phyloP scores from a whole-genome alignment of 2,888 invertebrate genomes.

The Agelastica alni region DNA sequence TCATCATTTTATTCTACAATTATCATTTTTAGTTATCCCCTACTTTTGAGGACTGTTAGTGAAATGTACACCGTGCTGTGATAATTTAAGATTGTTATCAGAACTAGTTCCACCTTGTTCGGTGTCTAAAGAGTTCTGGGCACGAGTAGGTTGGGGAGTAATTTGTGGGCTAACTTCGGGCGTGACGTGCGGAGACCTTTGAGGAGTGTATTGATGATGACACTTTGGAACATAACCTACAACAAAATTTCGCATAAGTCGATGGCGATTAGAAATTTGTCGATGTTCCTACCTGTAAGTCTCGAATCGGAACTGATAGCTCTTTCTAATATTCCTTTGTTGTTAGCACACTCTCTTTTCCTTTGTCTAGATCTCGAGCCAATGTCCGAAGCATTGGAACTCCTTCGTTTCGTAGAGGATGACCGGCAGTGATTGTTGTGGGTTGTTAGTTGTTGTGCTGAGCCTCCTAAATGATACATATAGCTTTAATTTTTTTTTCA shows the following conservation, averaged over 20 bases:
- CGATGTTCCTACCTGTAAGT: conserved; percentile 48
- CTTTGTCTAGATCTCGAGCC: conserved; percentile 47
- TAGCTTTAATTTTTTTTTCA: not conserved
- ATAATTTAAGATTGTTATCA: conserved; percentile 48
- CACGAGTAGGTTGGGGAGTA: conserved; percentile 30
- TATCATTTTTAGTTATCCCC: not conserved
- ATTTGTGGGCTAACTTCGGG: conserved; percentile 28
- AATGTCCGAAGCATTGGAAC: conserved; percentile 57
- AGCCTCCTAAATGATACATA: conserved; percentile 40
- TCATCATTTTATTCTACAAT: not conserved
- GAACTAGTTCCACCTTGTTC: conserved; percentile 46
- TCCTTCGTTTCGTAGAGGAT: conserved; percentile 45
- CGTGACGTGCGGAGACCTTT: conserved; percentile 29
- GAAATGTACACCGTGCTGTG: conserved; percentile 43
- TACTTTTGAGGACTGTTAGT: conserved; percentile 25
- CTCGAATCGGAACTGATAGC: conserved; percentile 54
- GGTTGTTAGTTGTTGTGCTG: conserved; percentile 47
- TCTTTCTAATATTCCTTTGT: conserved; percentile 49
- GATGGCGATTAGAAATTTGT: no score
- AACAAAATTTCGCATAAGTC: no score
- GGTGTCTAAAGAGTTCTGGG: conserved; percentile 48
- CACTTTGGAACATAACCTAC: conserved; percentile 45
- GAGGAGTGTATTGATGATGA: conserved; percentile 38
- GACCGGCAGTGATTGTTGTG: conserved; percentile 38
- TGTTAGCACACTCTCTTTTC: conserved; percentile 46